phyloP scores from a whole-genome alignment of 1,140 invertebrate species.

The Papilio xuthus region DNA sequence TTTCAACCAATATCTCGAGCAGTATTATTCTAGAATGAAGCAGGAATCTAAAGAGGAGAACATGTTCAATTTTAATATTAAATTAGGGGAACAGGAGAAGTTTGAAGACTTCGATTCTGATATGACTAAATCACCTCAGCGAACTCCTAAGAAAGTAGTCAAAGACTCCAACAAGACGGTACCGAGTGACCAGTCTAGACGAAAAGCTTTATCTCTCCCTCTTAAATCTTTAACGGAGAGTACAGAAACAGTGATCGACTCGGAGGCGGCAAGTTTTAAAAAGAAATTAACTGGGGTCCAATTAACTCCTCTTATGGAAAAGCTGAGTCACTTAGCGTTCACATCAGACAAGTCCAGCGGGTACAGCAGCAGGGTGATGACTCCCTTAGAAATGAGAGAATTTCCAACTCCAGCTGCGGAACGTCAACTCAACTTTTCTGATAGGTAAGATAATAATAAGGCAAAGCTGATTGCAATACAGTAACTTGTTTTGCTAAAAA shows the following conservation, averaged over 20 bases:
- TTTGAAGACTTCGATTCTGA: constrained; percentile 80
- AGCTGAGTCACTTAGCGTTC: constrained; percentile 87
- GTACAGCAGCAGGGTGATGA: constrained; percentile 85
- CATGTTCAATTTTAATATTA: constrained; percentile 76
- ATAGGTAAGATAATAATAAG: constrained; percentile 53
- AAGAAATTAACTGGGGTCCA: constrained; percentile 84
- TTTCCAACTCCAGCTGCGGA: constrained; percentile 70
- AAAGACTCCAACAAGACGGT: constrained; percentile 69
- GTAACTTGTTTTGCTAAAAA: neutral
- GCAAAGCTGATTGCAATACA: too few species aligned
- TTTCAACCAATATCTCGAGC: constrained; percentile 86
- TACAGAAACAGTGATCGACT: constrained; percentile 73
- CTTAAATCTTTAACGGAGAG: constrained; percentile 84
- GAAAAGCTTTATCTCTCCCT: constrained; percentile 87
- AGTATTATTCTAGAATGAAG: constrained; percentile 82
- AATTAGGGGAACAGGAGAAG: constrained; percentile 69
- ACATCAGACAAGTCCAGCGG: constrained; percentile 86
- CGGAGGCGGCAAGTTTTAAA: constrained; percentile 74
- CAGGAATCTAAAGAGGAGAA: constrained; percentile 79
- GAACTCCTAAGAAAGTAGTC: constrained; percentile 66
- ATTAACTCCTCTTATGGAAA: constrained; percentile 91
- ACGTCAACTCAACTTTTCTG: constrained; percentile 66
- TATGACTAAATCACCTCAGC: constrained; percentile 68
- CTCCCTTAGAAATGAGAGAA: constrained; percentile 85
- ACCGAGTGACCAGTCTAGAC: constrained; percentile 76